Percentiles rank a stretch among this genome's conserved stretches.
These are phyloP conservation scores for Haemorhous mexicanus DNA, from an alignment of 2,113 vertebrate genomes.

Conservation along the genomic window DNA sequence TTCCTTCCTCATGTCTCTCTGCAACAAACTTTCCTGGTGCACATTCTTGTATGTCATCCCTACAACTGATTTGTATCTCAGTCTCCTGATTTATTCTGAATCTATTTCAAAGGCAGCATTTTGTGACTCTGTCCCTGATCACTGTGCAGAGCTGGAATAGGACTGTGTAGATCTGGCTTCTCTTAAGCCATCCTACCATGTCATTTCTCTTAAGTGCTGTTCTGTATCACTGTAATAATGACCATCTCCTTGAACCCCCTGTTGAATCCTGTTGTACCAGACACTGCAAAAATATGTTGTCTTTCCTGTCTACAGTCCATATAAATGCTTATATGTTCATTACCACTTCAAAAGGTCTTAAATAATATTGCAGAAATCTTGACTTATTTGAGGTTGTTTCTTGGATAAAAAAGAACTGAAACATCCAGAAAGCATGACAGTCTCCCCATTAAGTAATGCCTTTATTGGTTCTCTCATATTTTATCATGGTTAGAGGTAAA, in stretches of 20 bases:
- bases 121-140: neutral
- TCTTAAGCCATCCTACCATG: neutral
- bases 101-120: neutral
- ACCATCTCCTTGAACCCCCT: neutral
- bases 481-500: neutral
- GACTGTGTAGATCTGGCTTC: neutral
- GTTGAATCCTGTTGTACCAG: neutral
- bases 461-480: neutral
- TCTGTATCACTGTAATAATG: neutral
- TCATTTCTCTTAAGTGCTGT: neutral
- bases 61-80: neutral
- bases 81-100: neutral
- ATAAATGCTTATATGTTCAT: neutral
- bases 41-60: neutral
- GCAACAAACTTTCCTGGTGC: neutral
- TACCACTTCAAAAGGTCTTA: slow-evolving; percentile 8
- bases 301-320: neutral
- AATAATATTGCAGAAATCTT: neutral
- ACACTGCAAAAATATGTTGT: neutral
- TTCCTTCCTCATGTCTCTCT: neutral
- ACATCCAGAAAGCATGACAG: neutral
- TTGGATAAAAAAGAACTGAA: neutral
- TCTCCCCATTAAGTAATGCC: neutral
- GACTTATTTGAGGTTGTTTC: neutral
- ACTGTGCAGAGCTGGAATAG: neutral